phyloP scores from a whole-genome alignment of 2,888 invertebrate genomes.

The Griposia aprilina region DNA sequence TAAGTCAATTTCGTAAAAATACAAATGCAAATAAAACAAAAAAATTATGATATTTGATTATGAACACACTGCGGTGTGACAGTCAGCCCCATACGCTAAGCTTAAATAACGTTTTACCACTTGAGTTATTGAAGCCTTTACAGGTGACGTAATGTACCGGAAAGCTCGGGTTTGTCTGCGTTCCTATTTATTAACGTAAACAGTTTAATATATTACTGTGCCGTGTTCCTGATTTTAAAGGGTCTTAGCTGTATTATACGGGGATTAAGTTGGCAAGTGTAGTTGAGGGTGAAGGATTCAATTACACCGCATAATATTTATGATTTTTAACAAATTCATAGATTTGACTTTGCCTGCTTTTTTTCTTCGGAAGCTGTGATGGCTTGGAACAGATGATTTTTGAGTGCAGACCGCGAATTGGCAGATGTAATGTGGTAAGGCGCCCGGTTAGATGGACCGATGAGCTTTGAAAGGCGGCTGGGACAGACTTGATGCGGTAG shows the following conservation, averaged over 20 bases:
- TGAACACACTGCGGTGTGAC: slow-evolving; percentile 52
- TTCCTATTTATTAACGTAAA: slow-evolving; percentile 58
- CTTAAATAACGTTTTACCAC: slow-evolving; percentile 69
- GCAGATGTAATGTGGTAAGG: too few species aligned
- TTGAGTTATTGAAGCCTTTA: slow-evolving; percentile 75
- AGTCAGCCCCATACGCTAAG: slow-evolving; percentile 41
- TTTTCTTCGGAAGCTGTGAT: too few species aligned
- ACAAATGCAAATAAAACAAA: too few species aligned
- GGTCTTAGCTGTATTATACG: slow-evolving; percentile 12
- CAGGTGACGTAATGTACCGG: slow-evolving; percentile 72
- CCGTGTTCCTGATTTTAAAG: slow-evolving; percentile 51
- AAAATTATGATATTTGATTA: too few species aligned
- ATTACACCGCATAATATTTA: not conserved
- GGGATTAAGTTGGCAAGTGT: slow-evolving; percentile 19
- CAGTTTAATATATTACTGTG: slow-evolving; percentile 54
- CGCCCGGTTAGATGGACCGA: too few species aligned
- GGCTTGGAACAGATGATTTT: too few species aligned
- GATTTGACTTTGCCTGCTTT: too few species aligned
- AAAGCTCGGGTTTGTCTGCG: slow-evolving; percentile 60
- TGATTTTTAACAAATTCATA: too few species aligned
- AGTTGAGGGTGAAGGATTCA: not conserved
- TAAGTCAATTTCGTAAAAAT: too few species aligned
- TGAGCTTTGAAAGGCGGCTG: too few species aligned
- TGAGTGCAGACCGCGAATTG: too few species aligned
- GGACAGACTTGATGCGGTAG: too few species aligned